Base-by-base conservation (phyloP, 2,888 invertebrate genomes). In the Scaptomyza flava region DNA sequence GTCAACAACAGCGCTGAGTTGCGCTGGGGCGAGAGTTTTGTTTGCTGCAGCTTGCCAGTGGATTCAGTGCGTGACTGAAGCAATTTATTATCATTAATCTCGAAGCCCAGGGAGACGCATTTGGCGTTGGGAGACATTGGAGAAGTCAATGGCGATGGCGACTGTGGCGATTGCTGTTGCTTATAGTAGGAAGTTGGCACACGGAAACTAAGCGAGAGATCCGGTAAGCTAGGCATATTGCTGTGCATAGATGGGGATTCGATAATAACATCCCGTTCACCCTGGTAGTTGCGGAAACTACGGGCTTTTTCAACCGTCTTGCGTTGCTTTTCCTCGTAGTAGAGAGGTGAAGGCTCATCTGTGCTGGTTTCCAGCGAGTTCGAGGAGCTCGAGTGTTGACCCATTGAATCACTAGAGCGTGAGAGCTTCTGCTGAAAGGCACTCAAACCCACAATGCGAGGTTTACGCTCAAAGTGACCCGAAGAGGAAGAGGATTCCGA, bases 281-380 rank as follows among this genome's bases (percentile, higher is more conserved):
- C 93, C 34, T 93, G 93, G 70, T 94, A 93, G 88, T 93, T 93
- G 82, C 94, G 94, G 91, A 96, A 96, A 85, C 96, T 96, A 72
- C 95, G 95, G 2, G 95, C 95, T 89, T 96, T 96, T 53, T 94
- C 94, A 27, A 96, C 93, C 23, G 94, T 93, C 90, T 94, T 94
- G 72, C 93, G 92, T 33, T 93, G 90, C 65, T 91, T 91, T 41
- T 89, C 87, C 36, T 82, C 79, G 53, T 87, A 86, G 53, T 79
- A 84, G 3, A 82, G 66, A 0, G 86, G 69, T n/a, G 88, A 79
- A 1, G 84, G 73, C 33, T 91, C 91, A 36, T 91, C 91, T 14
- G 91, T 91, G 63, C 88, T 87, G 8, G 88, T 78, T 56, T 89
- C 78, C 63, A 86, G 38, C 0, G 90, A 90, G 62, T 73, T 81